Evolutionary conservation across 2,888 invertebrate genomes (phyloP).

Genomic region (Diachrysia chrysitis): DNA sequence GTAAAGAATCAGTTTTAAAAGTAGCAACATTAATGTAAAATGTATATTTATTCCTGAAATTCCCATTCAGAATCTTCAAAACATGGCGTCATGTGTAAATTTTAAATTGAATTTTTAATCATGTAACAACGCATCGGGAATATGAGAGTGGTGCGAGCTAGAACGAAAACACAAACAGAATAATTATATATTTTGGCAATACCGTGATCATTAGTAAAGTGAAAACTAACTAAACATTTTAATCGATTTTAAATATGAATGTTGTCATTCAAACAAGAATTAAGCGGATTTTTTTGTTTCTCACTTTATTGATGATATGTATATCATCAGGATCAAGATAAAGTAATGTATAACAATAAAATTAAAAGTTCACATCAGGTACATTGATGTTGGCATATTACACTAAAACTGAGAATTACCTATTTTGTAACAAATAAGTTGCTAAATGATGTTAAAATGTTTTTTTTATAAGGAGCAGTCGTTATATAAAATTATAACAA

Average conservation of each 20-base stretch:
- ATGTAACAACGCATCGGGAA: not conserved
- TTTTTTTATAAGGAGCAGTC: no score
- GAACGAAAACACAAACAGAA: not conserved
- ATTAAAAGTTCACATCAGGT: no score
- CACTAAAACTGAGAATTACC: no score
- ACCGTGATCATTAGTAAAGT: not conserved
- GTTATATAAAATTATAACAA: no score
- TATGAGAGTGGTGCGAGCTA: not conserved
- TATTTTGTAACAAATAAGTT: no score
- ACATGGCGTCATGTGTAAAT: not conserved
- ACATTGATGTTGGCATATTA: no score
- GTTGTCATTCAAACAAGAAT: no score
- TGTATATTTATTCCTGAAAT: not conserved
- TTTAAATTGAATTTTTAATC: not conserved
- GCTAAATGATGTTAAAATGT: no score
- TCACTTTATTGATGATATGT: no score
- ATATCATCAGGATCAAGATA: no score
- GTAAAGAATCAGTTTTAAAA: not conserved
- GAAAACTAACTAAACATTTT: not conserved
- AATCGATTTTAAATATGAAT: not conserved
- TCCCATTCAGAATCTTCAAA: not conserved
- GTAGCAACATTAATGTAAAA: not conserved
- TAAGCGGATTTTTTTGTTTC: no score
- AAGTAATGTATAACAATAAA: no score
- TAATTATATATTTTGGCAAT: not conserved